A percentile compares a stretch with the other conserved stretches of the same genome.
These are phyloP conservation scores for Carapus acus DNA, from an alignment of 2,797 vertebrate genomes.

Conservation along the genomic window DNA sequence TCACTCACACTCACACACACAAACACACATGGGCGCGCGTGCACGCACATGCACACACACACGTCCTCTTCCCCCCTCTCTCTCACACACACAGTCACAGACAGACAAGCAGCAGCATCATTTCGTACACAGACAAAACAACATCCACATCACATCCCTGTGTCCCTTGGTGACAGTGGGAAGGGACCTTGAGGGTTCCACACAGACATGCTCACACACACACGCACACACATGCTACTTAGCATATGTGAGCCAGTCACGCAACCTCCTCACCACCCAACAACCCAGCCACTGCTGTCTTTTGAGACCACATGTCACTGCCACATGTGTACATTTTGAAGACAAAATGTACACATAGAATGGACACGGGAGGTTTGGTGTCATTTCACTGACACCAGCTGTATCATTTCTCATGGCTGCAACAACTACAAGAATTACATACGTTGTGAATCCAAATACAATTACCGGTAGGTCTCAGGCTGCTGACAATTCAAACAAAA, in stretches of 20 bases:
- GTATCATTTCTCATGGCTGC: too few species aligned
- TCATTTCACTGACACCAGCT: too few species aligned
- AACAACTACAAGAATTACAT: too few species aligned
- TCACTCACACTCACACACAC: constrained; percentile 27
- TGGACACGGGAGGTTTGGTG: too few species aligned
- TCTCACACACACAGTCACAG: constrained; percentile 1
- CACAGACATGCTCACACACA: constrained; percentile 38
- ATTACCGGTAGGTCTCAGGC: too few species aligned
- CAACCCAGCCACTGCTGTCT: constrained; percentile 10
- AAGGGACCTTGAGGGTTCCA: constrained; percentile 46
- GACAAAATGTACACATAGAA: too few species aligned
- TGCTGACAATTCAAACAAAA: too few species aligned
- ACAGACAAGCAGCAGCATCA: constrained; percentile 34
- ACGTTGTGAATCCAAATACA: too few species aligned
- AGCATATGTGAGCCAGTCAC: constrained; percentile 57
- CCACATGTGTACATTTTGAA: too few species aligned
- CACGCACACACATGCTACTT: constrained; percentile 29
- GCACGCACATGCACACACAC: background rate
- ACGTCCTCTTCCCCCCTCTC: too few species aligned
- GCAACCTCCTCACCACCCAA: constrained; percentile 28
- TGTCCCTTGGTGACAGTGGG: constrained; percentile 33
- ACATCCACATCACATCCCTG: constrained; percentile 24
- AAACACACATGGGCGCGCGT: background rate
- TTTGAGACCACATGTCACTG: too few species aligned
- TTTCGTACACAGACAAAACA: constrained; percentile 40